A percentile compares a stretch with the other conserved stretches of the same genome.
Evolutionary conservation across 2,113 vertebrate species (phyloP).

Genomic region (Bombycilla garrulus): DNA sequence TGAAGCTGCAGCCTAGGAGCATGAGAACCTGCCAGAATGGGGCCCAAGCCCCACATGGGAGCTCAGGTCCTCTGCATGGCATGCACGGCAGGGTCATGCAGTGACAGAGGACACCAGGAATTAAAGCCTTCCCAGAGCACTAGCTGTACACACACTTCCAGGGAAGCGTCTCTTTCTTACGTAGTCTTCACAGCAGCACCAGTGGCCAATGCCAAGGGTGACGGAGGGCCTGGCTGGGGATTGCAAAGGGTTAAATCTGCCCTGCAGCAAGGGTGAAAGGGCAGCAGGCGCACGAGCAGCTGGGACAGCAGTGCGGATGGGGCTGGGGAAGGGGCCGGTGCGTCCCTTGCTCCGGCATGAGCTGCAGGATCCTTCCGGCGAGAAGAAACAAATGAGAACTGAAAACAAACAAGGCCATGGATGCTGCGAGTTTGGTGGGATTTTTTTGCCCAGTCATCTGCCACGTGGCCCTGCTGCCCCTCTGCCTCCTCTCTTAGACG

Average conservation of each 20-base stretch:
- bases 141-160: accelerated
- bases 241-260: background rate
- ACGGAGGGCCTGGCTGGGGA: background rate
- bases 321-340: background rate
- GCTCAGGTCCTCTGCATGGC: background rate
- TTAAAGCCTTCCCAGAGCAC: background rate
- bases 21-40: background rate
- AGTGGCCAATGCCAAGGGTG: background rate
- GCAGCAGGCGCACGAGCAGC: background rate
- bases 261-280: background rate
- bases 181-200: background rate
- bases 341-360: accelerated
- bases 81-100: accelerated
- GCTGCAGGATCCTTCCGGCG: background rate
- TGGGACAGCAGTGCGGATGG: background rate
- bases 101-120: background rate
- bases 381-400: background rate
- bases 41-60: accelerated
- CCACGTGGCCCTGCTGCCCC: background rate
- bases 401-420: conserved; percentile 10
- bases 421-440: background rate
- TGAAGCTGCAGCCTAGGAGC: accelerated
- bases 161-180: accelerated
- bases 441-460: conserved; percentile 43
- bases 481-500: conserved; percentile 70